Evolutionary conservation across 2,113 vertebrate genomes (phyloP), one percentile per base, ranked within the genome.

Genomic region (Grammomys dolichurus): DNA sequence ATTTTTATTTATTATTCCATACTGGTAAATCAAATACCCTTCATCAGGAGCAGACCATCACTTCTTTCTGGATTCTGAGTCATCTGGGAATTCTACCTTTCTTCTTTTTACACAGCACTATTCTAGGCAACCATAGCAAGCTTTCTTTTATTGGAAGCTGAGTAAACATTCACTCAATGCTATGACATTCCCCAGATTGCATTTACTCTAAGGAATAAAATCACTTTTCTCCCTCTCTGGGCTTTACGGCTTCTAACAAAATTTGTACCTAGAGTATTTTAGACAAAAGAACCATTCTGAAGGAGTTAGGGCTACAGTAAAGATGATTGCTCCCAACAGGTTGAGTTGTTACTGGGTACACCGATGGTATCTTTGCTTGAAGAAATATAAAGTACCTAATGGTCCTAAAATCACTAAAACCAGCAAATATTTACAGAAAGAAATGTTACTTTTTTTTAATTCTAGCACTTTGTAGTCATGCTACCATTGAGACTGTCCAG

Each of bases 121-220:
- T 60, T 89, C 16, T 87, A 92, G 87, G 97, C 95, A 97, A 93
- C 92, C 95, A 43, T 46, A 92, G 96, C 46, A 87, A 86, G 96
- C 94, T 97, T 98, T 97, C 95, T 98, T 36, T 56, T 96, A 22
- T 97, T 97, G 90, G 93, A 96, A 97, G 95, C 97, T 97, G 97
- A 91, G 65, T 89, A 94, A 98, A 67, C 82, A 91, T 85, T 89
- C 96, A 96, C 82, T 96, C 70, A 81, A 92, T 92, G 89, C 96
- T 93, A 93, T 22, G 96, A 87, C 17, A 97, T 67, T 96, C 96
- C 85, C 65, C 92, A 69, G 96, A 96, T 40, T 90, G 81, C 40
- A 58, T 90, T 97, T 92, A 92, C 8, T 48, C 97, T 87, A 89
- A 89, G 97, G 97, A 98, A 92, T 78, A 97, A 24, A 12, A 75